Percentiles rank a stretch among this genome's conserved stretches.
These are phyloP conservation scores for Eublepharis macularius DNA, from an alignment of 2,113 vertebrate genomes.

Conservation along the genomic window DNA sequence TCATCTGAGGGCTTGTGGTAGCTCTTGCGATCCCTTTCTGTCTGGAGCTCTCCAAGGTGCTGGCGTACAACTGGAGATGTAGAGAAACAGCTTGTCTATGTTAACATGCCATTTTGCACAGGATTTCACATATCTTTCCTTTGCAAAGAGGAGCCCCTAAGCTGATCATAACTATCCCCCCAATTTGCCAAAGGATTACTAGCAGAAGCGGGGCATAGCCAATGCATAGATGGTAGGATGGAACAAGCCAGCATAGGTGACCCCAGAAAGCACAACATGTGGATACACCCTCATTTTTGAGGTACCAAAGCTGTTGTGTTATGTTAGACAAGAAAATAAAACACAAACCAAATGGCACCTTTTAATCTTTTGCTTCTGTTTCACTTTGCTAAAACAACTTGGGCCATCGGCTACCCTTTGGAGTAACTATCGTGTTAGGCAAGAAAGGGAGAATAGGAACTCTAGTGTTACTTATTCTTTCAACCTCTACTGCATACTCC, in stretches of 20 bases:
- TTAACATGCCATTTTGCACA: neutral
- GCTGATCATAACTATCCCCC: neutral
- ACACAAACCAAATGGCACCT: neutral
- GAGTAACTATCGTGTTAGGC: neutral
- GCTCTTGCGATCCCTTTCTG: too few relatives aligned
- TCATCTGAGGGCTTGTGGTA: too few relatives aligned
- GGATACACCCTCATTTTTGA: neutral
- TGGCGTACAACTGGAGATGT: neutral
- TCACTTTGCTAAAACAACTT: too few relatives aligned
- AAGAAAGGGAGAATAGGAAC: neutral
- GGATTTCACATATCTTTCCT: neutral
- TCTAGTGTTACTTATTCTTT: neutral
- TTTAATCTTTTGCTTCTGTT: neutral
- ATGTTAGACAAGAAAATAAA: too few relatives aligned
- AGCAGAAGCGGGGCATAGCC: neutral
- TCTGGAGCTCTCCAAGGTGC: neutral
- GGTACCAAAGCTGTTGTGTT: neutral
- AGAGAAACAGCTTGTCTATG: neutral
- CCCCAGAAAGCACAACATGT: neutral
- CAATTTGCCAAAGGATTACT: neutral
- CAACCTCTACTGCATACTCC: neutral
- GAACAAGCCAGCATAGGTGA: neutral
- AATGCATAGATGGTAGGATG: neutral
- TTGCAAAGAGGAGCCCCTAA: neutral
- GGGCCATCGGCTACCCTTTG: neutral